phyloP scores from a whole-genome alignment of 2,113 vertebrate genomes.

The Apeltes quadracus region DNA sequence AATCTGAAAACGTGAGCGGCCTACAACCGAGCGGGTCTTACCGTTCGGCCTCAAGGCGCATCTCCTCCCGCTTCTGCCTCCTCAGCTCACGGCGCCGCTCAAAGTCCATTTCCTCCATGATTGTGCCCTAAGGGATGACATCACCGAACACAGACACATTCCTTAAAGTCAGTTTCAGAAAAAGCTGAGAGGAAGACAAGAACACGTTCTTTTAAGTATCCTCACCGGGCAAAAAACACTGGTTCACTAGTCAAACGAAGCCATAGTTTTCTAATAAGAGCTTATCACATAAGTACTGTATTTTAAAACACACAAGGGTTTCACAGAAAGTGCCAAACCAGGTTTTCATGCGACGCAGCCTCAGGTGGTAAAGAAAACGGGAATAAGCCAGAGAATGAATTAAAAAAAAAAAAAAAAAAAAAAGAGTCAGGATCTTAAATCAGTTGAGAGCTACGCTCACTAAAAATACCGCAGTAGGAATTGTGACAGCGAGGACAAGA shows the following conservation, averaged over 20 bases:
- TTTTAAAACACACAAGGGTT: background rate
- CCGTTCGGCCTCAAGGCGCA: conserved; percentile 96
- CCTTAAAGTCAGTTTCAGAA: conserved; percentile 18
- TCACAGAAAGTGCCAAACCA: background rate
- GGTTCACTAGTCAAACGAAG: background rate
- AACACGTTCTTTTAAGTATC: conserved; percentile 1
- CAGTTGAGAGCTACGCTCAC: conserved; percentile 59
- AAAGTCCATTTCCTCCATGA: conserved; percentile 94
- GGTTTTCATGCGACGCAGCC: background rate
- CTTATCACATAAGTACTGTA: background rate
- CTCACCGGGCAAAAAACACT: background rate
- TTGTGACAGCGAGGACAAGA: conserved; percentile 62
- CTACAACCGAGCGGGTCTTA: conserved; percentile 65
- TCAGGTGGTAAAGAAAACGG: conserved; percentile 1
- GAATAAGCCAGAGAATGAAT: conserved; percentile 1
- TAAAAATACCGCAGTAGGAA: conserved; percentile 66
- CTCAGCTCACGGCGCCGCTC: conserved; percentile 95
- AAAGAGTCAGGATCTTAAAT: conserved; percentile 72
- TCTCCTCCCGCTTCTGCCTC: conserved; percentile 98
- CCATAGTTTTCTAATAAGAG: background rate
- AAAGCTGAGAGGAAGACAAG: background rate
- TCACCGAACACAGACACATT: conserved; percentile 51
- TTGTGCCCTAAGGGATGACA: conserved; percentile 66
- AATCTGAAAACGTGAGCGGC: conserved; percentile 1
- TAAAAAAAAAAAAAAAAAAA: no score